Percentiles rank a stretch among this genome's conserved stretches.
Evolutionary conservation across 2,113 vertebrate genomes (phyloP).

Genomic region (Pipra filicauda): DNA sequence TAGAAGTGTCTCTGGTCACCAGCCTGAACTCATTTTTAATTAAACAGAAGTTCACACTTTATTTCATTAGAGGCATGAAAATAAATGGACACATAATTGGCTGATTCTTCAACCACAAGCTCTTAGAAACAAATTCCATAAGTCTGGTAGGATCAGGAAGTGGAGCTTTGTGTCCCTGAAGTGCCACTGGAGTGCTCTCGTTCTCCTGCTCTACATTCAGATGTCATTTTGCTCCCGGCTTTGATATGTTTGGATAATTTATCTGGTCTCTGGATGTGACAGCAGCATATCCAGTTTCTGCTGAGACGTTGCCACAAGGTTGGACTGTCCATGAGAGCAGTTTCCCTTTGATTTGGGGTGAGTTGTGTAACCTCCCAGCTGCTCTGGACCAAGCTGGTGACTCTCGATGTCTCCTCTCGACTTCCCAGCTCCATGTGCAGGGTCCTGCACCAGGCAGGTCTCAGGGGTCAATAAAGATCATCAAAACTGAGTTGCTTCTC

Average conservation of each 20-base stretch:
- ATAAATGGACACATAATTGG: not conserved
- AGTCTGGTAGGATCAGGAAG: not conserved
- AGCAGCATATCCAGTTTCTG: not conserved
- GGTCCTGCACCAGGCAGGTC: not conserved
- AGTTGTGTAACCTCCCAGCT: not conserved
- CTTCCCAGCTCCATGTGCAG: not conserved
- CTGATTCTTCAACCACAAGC: not conserved
- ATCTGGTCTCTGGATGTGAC: fast-evolving
- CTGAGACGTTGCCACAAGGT: not conserved
- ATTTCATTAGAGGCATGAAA: not conserved
- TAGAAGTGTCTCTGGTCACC: not conserved
- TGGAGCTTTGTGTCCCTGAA: not conserved
- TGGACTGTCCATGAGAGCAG: fast-evolving
- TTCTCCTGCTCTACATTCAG: not conserved
- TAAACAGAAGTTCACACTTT: not conserved
- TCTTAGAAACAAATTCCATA: not conserved
- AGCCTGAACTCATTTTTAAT: not conserved
- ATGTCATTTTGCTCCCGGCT: not conserved
- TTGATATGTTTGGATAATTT: not conserved
- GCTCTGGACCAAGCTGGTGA: not conserved
- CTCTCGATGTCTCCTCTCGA: not conserved
- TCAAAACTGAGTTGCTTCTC: not conserved
- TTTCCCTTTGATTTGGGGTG: not conserved
- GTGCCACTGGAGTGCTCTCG: not conserved
- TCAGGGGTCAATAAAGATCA: not conserved